A percentile compares a stretch with the other conserved stretches of the same genome.
Conservation (phyloP, 2,888 invertebrate genomes). For the Biston stratarius region DNA sequence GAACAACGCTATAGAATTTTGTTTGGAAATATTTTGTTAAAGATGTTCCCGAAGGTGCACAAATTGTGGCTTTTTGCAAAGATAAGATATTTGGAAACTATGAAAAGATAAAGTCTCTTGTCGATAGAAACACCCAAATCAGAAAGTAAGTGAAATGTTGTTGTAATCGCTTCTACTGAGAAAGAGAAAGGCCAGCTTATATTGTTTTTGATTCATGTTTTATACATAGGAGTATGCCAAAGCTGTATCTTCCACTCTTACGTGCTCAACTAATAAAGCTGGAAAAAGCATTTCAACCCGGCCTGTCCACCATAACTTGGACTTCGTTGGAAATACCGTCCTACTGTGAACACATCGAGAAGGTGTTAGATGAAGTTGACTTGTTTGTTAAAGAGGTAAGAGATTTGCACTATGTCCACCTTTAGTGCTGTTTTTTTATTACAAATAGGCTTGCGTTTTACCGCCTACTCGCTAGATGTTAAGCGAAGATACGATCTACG, state of each 20-base stretch:
- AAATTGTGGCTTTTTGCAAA: slow-evolving; percentile 91
- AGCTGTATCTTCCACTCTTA: slow-evolving; percentile 90
- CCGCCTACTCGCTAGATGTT: no score
- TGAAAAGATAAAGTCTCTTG: slow-evolving; percentile 87
- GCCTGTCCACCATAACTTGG: slow-evolving; percentile 93
- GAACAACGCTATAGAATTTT: background rate
- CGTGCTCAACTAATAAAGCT: slow-evolving; percentile 89
- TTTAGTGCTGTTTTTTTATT: background rate
- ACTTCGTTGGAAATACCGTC: slow-evolving; percentile 90
- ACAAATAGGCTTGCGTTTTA: no score
- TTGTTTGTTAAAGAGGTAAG: slow-evolving; percentile 88
- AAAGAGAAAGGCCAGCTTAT: background rate
- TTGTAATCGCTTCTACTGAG: background rate
- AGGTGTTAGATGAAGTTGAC: slow-evolving; percentile 87
- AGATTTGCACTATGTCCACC: background rate
- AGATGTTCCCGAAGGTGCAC: slow-evolving; percentile 92
- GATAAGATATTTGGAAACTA: slow-evolving; percentile 88
- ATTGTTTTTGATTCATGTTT: background rate
- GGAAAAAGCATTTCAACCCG: slow-evolving; percentile 91
- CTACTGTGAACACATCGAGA: slow-evolving; percentile 86
- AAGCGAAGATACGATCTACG: no score
- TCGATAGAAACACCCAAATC: slow-evolving; percentile 88
- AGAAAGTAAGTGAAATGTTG: slow-evolving; percentile 62
- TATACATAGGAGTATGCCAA: slow-evolving; percentile 85
- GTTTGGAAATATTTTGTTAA: slow-evolving; percentile 19